Base-by-base conservation (phyloP, 53 echinoderm and acorn worm species). In the Holothuria scabra region DNA sequence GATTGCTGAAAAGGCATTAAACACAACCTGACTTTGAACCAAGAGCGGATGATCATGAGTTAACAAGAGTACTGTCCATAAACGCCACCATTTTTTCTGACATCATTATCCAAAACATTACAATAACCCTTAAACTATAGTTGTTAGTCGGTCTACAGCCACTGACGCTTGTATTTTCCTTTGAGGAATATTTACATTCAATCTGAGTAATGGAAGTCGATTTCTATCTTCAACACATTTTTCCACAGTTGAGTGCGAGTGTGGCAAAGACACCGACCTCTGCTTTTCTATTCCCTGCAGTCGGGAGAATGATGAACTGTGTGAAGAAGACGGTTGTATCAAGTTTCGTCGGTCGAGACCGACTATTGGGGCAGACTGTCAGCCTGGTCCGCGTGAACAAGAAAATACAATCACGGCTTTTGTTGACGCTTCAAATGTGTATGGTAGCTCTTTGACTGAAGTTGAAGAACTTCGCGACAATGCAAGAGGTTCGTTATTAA, bases 351-450 rank as follows among this genome's bases (percentile, higher is more conserved):
- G 76, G 9, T 76, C 76, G 12, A 35, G 76, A 44, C 76, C 76
- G 10, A 76, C 76, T 12, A 46, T 76, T 18, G 5, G 8, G 5
- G 76, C 26, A 8, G 52, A 76, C 56, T 76, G 76, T 26, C 12
- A 48, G 14, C 76, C 76, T n/a, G 76, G 76, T 23, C 48, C 76
- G 2, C 46, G 76, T 13, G 16, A 25, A 8, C 76, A 76, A 23
- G 76, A 76, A 44, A 76, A 76, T 29, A 21, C 52, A 20, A 76
- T 76, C 11, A 76, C 76, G 8, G 19, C 76, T 10, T 76, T 52
- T 56, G 52, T 76, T 22, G 76, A 76, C 18, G 76, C 76, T 3
- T 76, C 76, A 16, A 76, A 76, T n/a, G 76, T 76, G 24, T 76
- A 76, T 19, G 76, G 76, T 13, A 52, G 52, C 52, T 48, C 22